Conservation (phyloP, 2,797 vertebrate genomes). For the Phylloscopus collybita region DNA sequence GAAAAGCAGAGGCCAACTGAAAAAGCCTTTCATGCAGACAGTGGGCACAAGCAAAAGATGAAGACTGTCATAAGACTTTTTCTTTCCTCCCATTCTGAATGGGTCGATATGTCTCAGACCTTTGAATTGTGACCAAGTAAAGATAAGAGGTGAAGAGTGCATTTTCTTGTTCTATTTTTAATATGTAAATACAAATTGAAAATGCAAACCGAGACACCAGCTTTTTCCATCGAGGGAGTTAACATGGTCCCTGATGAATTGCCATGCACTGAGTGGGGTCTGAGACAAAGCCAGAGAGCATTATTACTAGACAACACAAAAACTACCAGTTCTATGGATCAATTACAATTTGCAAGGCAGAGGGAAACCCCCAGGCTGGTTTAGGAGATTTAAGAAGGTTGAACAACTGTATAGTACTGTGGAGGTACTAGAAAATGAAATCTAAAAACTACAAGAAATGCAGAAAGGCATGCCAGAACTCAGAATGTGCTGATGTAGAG, state of each 20-base stretch:
- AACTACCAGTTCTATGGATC: neutral
- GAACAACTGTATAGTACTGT: neutral
- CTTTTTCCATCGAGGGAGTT: neutral
- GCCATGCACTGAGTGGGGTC: neutral
- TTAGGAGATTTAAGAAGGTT: neutral
- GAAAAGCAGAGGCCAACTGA: neutral
- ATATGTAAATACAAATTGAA: neutral
- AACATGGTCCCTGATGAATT: neutral
- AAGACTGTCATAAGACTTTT: neutral
- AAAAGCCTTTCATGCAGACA: slow-evolving; percentile 3
- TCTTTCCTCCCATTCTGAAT: neutral
- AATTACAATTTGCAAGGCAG: neutral
- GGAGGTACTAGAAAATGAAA: neutral
- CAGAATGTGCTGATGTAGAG: neutral
- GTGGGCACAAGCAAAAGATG: neutral
- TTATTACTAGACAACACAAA: neutral
- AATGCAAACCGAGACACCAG: neutral
- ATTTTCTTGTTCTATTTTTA: neutral
- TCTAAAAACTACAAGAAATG: neutral
- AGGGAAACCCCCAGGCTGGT: neutral
- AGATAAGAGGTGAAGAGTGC: neutral
- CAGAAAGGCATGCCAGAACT: neutral
- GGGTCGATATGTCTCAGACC: neutral
- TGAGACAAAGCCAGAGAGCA: neutral
- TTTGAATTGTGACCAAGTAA: neutral